Base-by-base conservation (phyloP, 2,888 invertebrate species). In the Resseliella maxima region DNA sequence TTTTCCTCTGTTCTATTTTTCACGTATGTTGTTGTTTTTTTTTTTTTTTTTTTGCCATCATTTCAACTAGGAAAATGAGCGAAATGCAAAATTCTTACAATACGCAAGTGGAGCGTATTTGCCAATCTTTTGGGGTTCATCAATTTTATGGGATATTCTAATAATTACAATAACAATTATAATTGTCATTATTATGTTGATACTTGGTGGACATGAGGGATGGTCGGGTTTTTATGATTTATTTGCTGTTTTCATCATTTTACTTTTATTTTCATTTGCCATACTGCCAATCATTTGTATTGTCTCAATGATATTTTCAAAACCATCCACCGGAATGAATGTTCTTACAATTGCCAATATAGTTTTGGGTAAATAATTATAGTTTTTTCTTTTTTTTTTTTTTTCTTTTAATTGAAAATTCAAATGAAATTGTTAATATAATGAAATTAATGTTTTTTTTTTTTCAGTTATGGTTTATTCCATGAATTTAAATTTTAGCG, bases 301-400 rank as follows among this genome's bases (percentile, higher is more conserved):
- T 31, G 90, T 92, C 81, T 94, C 95, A 0, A 93, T 93, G 89
- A 86, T 93, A 21, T 95, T 95, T 90, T 91, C 92, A 12, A 92
- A 94, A 5, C 94, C 96, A 0, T 93, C 96, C 0, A 92, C 94
- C 15, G 95, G 95, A 45, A 95, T 94, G 89, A 94, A 93, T 95
- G 89, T 90, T 94, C 85, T 95, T 94, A 88, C 24, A 8, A 36
- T 86, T n/a, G 15, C 3, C 6, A 45, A 50, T 10, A 35, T 59
- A 5, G n/a, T 86, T 24, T 24, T 59, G 2, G 12, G 54, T 86
- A 59, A 54, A 59, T 46, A 31, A 3, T n/a, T 0, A 31, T 18
- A 41, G 1, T 83, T 35, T 35, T 83, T 1, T 35, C 1, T 10
- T 38, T 0, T 38, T 3, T 36, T 38, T 35, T 21, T 72, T 2